These are phyloP conservation scores for Distichodus sexfasciatus DNA, from an alignment of 2,797 vertebrate species.

Conservation along the genomic window DNA sequence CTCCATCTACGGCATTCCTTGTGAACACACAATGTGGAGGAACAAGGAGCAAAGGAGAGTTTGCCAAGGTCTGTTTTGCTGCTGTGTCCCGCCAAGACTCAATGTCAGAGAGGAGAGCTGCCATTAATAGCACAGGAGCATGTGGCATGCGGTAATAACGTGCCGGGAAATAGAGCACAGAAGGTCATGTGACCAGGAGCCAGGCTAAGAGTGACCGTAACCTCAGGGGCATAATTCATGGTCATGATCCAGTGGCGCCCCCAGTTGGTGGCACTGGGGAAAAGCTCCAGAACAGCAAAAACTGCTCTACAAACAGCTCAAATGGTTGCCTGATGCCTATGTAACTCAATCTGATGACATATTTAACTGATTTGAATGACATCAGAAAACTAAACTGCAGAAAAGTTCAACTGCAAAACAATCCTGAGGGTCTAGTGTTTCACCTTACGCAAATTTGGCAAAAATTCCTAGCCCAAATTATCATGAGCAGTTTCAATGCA, in stretches of 20 bases:
- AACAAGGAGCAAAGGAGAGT: constrained; percentile 3
- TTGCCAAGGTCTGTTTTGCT: not conserved
- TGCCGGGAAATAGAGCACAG: constrained; percentile 42
- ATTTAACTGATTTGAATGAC: too few relatives aligned
- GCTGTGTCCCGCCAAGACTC: constrained; percentile 55
- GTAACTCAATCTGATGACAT: too few relatives aligned
- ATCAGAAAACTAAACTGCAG: too few relatives aligned
- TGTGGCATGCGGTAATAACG: constrained; percentile 63
- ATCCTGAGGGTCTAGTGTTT: too few relatives aligned
- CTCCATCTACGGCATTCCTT: not conserved
- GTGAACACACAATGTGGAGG: not conserved
- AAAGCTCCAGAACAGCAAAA: too few relatives aligned
- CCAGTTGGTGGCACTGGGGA: too few relatives aligned
- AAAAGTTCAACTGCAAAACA: too few relatives aligned
- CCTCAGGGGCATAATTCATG: not conserved
- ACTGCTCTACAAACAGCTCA: too few relatives aligned
- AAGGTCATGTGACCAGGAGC: constrained; percentile 61
- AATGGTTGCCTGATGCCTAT: too few relatives aligned
- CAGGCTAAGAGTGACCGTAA: constrained; percentile 26
- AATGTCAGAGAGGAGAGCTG: constrained; percentile 53
- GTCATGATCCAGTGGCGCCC: constrained; percentile 18
- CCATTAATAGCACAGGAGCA: constrained; percentile 72
- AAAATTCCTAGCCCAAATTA: too few relatives aligned
- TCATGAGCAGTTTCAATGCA: too few relatives aligned
- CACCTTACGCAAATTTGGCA: too few relatives aligned